Conservation (phyloP, 1,140 invertebrate species). For the Zaprionus camerounensis region DNA sequence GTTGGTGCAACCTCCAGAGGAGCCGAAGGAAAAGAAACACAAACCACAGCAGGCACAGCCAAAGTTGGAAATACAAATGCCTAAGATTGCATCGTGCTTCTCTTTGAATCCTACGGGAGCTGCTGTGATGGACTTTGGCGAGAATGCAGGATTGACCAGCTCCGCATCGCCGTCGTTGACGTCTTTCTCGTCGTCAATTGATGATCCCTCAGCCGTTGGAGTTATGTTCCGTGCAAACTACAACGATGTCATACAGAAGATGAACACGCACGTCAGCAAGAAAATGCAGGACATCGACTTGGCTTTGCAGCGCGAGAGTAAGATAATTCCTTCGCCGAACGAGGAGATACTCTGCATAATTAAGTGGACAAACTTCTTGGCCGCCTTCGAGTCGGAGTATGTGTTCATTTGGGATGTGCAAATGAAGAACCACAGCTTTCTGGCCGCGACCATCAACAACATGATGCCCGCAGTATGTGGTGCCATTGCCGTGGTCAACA, state of each 20-base stretch:
- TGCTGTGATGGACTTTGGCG: constrained; percentile 22
- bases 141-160: constrained; percentile 5
- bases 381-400: constrained; percentile 63
- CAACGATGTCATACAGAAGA: constrained; percentile 73
- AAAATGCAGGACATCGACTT: constrained; percentile 83
- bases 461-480: constrained; percentile 71
- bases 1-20: background rate
- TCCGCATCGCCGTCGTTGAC: background rate
- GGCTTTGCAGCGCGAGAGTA: constrained; percentile 75
- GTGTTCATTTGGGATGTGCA: constrained; percentile 80
- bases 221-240: constrained; percentile 55
- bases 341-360: constrained; percentile 78
- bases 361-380: constrained; percentile 76
- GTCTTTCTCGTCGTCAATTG: background rate
- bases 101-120: constrained; percentile 49
- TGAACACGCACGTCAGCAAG: constrained; percentile 78
- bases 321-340: constrained; percentile 76
- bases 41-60: background rate
- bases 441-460: constrained; percentile 72
- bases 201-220: constrained; percentile 13
- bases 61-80: constrained; percentile 54
- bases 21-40: constrained; percentile 13
- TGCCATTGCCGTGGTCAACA: constrained; percentile 70
- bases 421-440: constrained; percentile 57
- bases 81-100: constrained; percentile 67